A percentile compares a stretch with the other conserved stretches of the same genome.
phyloP scores from a whole-genome alignment of 2,797 vertebrate species.

The Atherinosoma microstoma region DNA sequence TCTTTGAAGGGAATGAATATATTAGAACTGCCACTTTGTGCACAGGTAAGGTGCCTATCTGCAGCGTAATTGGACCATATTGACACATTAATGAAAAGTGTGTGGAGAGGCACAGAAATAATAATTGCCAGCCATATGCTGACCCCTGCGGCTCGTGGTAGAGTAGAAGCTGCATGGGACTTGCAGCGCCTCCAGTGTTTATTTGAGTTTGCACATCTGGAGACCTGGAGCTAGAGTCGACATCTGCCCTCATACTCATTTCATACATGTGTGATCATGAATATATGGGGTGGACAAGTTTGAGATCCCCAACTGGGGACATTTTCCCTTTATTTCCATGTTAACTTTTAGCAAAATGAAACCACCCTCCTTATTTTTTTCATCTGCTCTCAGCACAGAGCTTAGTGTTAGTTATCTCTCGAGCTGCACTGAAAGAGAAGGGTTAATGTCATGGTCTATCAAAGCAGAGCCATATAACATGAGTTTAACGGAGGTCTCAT shows the following conservation, averaged over 20 bases:
- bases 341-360: not conserved
- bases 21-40: constrained; percentile 17
- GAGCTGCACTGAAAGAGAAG: constrained; percentile 21
- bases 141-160: constrained; percentile 41
- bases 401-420: constrained; percentile 8
- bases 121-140: constrained; percentile 60
- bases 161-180: constrained; percentile 33
- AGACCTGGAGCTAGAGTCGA: constrained; percentile 40
- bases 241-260: constrained; percentile 55
- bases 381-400: constrained; percentile 6
- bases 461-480: constrained; percentile 55
- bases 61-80: constrained; percentile 34
- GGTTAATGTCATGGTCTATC: constrained; percentile 52
- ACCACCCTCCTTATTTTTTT: not conserved
- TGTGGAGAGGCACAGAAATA: constrained; percentile 34
- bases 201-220: constrained; percentile 34
- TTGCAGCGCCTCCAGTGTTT: constrained; percentile 44
- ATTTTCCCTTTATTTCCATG: not conserved
- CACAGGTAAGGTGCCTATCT: constrained; percentile 6
- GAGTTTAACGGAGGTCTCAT: constrained; percentile 55
- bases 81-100: constrained; percentile 43
- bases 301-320: constrained; percentile 11
- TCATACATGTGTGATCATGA: constrained; percentile 16
- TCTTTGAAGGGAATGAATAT: constrained; percentile 13
- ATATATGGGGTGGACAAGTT: constrained; percentile 24